A percentile compares a stretch with the other conserved stretches of the same genome.
These are phyloP conservation scores for Eupelmus urozonus DNA, from an alignment of 2,888 invertebrate genomes.

Conservation along the genomic window DNA sequence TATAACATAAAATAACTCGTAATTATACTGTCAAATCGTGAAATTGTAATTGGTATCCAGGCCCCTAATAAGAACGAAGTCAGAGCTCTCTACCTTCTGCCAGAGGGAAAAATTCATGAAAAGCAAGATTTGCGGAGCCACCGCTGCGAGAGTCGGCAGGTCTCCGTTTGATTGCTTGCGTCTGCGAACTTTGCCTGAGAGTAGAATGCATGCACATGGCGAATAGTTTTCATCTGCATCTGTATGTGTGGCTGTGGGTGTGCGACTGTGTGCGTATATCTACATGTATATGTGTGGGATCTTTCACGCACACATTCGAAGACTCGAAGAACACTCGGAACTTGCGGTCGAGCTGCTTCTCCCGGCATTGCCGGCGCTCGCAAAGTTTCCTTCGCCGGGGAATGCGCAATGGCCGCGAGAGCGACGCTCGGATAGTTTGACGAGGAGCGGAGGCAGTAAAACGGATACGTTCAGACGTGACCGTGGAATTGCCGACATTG, in stretches of 20 bases:
- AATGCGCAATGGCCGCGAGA: conserved; percentile 16
- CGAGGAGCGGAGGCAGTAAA: conserved; percentile 31
- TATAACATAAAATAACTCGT: too few species aligned
- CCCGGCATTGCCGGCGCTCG: not conserved
- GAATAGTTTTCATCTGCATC: conserved; percentile 28
- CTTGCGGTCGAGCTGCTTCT: too few species aligned
- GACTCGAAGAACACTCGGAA: conserved; percentile 28
- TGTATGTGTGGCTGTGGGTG: not conserved
- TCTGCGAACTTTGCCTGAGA: conserved; percentile 34
- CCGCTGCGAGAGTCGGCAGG: too few species aligned
- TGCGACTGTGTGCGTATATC: too few species aligned
- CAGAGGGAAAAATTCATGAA: too few species aligned
- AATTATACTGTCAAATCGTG: too few species aligned
- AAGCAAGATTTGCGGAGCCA: too few species aligned
- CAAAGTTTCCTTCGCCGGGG: conserved; percentile 20
- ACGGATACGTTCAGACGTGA: conserved; percentile 45
- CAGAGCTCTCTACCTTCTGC: too few species aligned
- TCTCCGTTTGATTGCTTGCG: not conserved
- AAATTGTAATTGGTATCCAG: too few species aligned
- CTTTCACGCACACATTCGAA: not conserved
- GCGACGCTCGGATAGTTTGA: conserved; percentile 19
- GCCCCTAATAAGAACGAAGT: too few species aligned
- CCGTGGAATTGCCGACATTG: conserved; percentile 33
- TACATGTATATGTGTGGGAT: too few species aligned
- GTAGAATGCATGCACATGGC: not conserved